phyloP scores from a whole-genome alignment of 2,888 invertebrate species.

The Peribatodes rhomboidaria region DNA sequence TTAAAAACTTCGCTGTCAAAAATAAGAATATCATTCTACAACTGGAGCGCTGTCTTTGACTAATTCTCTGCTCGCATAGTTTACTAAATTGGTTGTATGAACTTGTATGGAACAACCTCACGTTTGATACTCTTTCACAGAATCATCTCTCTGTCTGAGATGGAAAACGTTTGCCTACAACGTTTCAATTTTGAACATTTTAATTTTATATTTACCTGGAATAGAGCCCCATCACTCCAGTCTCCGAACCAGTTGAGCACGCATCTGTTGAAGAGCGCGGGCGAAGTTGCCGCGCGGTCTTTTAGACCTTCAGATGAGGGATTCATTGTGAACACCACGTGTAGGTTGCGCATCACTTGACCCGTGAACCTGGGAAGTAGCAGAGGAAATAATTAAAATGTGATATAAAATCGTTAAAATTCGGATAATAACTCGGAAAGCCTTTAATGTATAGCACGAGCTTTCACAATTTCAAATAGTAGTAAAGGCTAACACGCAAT shows the following conservation, averaged over 20 bases:
- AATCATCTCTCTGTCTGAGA: too few relatives aligned
- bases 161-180: too few relatives aligned
- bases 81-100: too few relatives aligned
- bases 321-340: constrained; percentile 99
- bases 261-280: constrained; percentile 99
- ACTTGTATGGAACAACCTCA: too few relatives aligned
- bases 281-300: constrained; percentile 99
- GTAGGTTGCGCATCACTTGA: constrained; percentile 99
- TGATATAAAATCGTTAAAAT: background rate
- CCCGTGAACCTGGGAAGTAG: constrained; percentile 92
- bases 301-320: constrained; percentile 99
- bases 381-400: background rate
- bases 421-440: background rate
- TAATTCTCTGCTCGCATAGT: too few relatives aligned
- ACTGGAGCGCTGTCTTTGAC: too few relatives aligned
- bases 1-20: too few relatives aligned
- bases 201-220: constrained; percentile 87
- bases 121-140: too few relatives aligned
- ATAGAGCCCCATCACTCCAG: constrained; percentile 98
- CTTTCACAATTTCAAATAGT: too few relatives aligned
- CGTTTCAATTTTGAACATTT: background rate
- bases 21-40: too few relatives aligned
- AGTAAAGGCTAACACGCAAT: too few relatives aligned
- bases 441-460: too few relatives aligned
- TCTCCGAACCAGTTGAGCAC: constrained; percentile 99